Evolutionary conservation across 2,888 invertebrate genomes (phyloP).

Genomic region (Boloria selene): DNA sequence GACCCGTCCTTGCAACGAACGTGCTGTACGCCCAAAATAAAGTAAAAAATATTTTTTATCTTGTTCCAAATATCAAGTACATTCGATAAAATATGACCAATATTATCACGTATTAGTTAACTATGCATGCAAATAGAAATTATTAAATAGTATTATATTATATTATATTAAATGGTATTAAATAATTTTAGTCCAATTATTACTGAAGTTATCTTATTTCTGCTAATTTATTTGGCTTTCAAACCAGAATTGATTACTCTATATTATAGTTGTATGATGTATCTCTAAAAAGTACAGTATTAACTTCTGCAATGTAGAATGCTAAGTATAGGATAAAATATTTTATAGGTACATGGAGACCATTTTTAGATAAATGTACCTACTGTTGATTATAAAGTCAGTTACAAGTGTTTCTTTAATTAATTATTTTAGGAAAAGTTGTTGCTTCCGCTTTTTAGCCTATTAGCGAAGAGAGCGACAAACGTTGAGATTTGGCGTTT

Average conservation of each 20-base stretch:
- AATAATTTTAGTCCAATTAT: no score
- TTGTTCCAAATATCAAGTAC: neutral
- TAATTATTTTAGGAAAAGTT: constrained; percentile 21
- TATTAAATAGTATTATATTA: no score
- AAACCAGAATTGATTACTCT: no score
- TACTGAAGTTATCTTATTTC: no score
- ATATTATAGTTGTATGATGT: no score
- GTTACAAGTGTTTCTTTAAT: constrained; percentile 12
- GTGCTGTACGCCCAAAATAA: constrained; percentile 48
- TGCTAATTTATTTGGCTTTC: no score
- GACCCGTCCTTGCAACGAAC: constrained; percentile 67
- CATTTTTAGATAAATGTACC: neutral
- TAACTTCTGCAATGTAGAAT: no score
- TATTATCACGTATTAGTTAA: neutral
- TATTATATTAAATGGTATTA: no score
- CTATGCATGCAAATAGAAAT: no score
- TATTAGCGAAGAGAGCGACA: constrained; percentile 12
- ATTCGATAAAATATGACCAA: neutral
- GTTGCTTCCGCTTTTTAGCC: constrained; percentile 22
- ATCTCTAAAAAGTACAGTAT: no score
- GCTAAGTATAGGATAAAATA: no score
- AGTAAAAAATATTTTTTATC: constrained; percentile 13
- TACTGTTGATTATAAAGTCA: neutral
- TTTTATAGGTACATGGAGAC: no score
- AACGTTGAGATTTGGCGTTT: constrained; percentile 25